These are phyloP conservation scores for Diarsia brunnea DNA, from an alignment of 2,888 invertebrate genomes.

Conservation along the genomic window DNA sequence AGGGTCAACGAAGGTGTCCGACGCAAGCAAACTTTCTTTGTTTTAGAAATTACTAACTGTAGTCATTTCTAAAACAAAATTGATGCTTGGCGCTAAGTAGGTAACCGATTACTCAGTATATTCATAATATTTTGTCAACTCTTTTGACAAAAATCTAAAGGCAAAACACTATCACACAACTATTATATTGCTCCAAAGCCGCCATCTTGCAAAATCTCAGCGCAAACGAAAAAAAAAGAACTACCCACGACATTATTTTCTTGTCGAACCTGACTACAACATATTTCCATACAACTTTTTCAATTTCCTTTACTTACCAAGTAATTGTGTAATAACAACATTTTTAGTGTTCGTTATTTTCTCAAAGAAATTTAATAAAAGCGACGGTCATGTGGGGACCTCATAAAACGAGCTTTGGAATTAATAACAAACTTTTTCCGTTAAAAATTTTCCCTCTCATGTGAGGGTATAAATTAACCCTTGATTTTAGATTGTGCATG, in stretches of 20 bases:
- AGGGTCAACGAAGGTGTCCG: too few species aligned
- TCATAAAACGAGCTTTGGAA: conserved; percentile 65
- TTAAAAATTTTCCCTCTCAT: conserved; percentile 59
- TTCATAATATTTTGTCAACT: not conserved
- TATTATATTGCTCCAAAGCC: not conserved
- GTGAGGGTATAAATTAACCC: conserved; percentile 28
- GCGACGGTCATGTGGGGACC: conserved; percentile 66
- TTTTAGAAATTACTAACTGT: too few species aligned
- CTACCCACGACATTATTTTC: conserved; percentile 36
- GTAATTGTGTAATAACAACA: conserved; percentile 65
- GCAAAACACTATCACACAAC: not conserved
- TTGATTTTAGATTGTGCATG: conserved; percentile 25
- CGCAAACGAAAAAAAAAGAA: conserved; percentile 20
- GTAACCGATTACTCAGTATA: not conserved
- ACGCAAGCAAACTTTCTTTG: not conserved
- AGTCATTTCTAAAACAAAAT: not conserved
- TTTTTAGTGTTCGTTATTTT: conserved; percentile 67
- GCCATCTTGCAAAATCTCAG: conserved; percentile 39
- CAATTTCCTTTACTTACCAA: conserved; percentile 61
- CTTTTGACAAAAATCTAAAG: not conserved
- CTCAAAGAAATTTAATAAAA: conserved; percentile 70
- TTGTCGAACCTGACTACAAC: conserved; percentile 52
- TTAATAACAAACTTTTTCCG: conserved; percentile 68
- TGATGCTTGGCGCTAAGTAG: not conserved
- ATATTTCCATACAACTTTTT: conserved; percentile 65